Base-by-base conservation (phyloP, 2,888 invertebrate genomes). In the Timema podura region DNA sequence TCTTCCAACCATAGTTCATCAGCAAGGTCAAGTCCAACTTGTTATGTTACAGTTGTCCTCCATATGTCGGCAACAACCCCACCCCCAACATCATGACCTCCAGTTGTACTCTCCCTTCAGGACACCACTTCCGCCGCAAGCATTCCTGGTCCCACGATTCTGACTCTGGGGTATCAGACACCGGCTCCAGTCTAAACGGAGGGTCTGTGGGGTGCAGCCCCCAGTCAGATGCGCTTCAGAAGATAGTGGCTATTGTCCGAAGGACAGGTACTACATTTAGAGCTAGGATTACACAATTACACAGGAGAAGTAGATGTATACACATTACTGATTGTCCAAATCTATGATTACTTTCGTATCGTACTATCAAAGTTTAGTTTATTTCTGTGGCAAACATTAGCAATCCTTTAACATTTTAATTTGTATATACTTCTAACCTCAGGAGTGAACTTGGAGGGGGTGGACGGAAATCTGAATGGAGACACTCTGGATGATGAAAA, bases 171-270 rank as follows among this genome's bases (percentile, higher is more conserved):
- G 77, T 79, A 73, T 78, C 79, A 61, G 78, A 78, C 67, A 61
- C 61, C 10, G n/a, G n/a, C n/a, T 61, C 61, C 30, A 61, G 61
- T 45, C 10, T 30, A 11, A 30, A 30, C 15, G n/a, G n/a, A n/a
- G 78, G 78, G 68, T 77, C 79, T 30, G 65, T 15, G 16, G 68
- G 51, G 10, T 67, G 69, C 10, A 66, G 70, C 11, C 84, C 80
- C 77, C 86, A 90, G 73, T 87, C 89, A 69, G 94, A 93, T 79
- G 91, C 95, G 11, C 83, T 95, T 76, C 92, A 94, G 76, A 88
- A 93, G 75, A 93, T 95, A 74, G 91, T 94, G 0, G 95, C 94
- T 77, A 91, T 95, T 75, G 91, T 94, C 48, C 89, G 93, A 76
- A 88, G 92, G 72, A 91, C 92, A 15, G 93, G 92, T 82, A 84